Conservation (phyloP, 2,113 vertebrate genomes). For the Eidolon helvum region DNA sequence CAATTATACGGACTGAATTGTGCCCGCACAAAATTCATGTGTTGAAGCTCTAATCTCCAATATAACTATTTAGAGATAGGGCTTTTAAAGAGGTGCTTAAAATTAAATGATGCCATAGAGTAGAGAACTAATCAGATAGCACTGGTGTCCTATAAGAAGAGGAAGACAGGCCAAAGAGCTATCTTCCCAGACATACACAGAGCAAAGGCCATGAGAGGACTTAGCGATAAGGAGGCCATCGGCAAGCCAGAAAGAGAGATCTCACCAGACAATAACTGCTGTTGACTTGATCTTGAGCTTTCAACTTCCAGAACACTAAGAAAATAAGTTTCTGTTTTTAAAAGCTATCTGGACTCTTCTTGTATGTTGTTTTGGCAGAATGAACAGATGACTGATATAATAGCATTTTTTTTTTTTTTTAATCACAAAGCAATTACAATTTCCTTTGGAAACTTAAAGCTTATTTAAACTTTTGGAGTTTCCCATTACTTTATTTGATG, state of each 20-base stretch:
- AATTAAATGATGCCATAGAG: background rate
- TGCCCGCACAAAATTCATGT: background rate
- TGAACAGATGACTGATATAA: no score
- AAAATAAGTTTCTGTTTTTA: background rate
- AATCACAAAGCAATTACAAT: background rate
- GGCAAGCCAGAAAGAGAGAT: background rate
- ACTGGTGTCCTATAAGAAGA: background rate
- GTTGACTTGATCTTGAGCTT: background rate
- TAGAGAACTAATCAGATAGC: background rate
- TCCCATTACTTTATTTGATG: background rate
- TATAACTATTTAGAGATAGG: background rate
- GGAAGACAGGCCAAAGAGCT: background rate
- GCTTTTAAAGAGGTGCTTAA: background rate
- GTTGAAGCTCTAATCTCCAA: background rate
- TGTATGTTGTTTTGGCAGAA: background rate
- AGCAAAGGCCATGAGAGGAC: background rate
- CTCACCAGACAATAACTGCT: background rate
- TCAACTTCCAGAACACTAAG: background rate
- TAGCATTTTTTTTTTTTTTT: background rate
- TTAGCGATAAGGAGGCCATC: background rate
- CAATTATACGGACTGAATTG: background rate
- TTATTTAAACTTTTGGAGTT: background rate
- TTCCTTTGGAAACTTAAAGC: background rate
- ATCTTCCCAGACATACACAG: background rate
- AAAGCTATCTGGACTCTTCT: background rate